Base-by-base conservation (phyloP, 2,113 vertebrate species). In the Phaethon lepturus region DNA sequence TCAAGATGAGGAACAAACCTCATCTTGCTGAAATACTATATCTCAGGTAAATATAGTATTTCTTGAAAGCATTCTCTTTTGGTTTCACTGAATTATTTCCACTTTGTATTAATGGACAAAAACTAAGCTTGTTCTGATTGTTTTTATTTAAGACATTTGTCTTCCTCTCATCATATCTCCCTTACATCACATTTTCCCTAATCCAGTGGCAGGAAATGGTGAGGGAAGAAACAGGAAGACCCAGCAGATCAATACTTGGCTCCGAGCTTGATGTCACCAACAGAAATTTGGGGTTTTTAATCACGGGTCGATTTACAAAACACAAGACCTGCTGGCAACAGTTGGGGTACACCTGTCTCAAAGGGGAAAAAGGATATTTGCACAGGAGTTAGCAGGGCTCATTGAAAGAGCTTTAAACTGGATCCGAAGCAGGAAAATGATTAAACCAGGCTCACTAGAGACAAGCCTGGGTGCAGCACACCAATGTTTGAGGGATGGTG, bases 231-330 rank as follows among this genome's bases (percentile, higher is more conserved):
- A 75, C 2, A 45, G 18, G 16, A 75, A 13, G 53, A 75, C 5
- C 33, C 38, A 40, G 7, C 10, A 68, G 19, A 75, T 28, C 5
- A 59, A 45, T 28, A 59, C 9, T 8, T 47, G 25, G 3, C 24
- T 73, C 29, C 4, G 0, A 66, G 10, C 19, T n/a, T 56, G 20
- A 10, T 17, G 6, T 17, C 35, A 25, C 7, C 6, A 2, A 6
- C 31, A 50, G 52, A 58, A 44, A 58, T 73, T 50, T 2, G 35
- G 6, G 11, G 0, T 1, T 40, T 86, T 59, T 35, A 5, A 49
- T 40, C n/a, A 49, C 28, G 10, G 11, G 7, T 23, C 0, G 0
- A 9, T 42, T 14, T 49, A 45, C 33, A 53, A 1, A 1, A 31
- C 25, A 75, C 14, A 22, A 40, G 60, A 24, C 3, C 16, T 77